A percentile compares a stretch with the other conserved stretches of the same genome.
Conservation (phyloP, 2,113 vertebrate genomes). For the Coregonus clupeaformis region DNA sequence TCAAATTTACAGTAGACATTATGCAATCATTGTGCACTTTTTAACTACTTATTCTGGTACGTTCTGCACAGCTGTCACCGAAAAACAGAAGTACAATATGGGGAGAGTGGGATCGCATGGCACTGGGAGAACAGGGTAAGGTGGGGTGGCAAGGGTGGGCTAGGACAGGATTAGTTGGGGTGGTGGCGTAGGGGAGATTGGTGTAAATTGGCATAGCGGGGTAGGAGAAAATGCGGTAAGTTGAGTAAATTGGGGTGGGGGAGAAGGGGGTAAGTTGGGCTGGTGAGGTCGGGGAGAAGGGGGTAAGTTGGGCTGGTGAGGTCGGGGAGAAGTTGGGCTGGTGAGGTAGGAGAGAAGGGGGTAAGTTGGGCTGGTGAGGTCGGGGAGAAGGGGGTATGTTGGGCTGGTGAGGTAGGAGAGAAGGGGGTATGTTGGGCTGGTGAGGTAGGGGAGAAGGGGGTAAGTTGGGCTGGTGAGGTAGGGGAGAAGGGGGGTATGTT, state of each 20-base stretch:
- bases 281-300: not conserved
- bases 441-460: too few species aligned
- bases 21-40: constrained; percentile 83
- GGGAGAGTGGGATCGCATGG: constrained; percentile 26
- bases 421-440: too few species aligned
- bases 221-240: too few species aligned
- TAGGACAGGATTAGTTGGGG: constrained; percentile 74
- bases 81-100: constrained; percentile 73
- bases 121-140: not conserved
- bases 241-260: too few species aligned
- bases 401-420: too few species aligned
- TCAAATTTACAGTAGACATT: constrained; percentile 85
- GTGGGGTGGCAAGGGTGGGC: not conserved
- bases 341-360: too few species aligned
- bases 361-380: too few species aligned
- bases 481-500: accelerated
- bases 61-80: constrained; percentile 79
- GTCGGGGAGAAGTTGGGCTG: too few species aligned
- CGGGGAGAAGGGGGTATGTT: accelerated
- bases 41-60: constrained; percentile 80
- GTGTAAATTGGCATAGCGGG: too few species aligned
- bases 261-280: too few species aligned
- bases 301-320: not conserved
- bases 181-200: too few species aligned
- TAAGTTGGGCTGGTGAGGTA: too few species aligned